Base-by-base conservation (phyloP, 2,113 vertebrate genomes). In the Triplophysa rosa region DNA sequence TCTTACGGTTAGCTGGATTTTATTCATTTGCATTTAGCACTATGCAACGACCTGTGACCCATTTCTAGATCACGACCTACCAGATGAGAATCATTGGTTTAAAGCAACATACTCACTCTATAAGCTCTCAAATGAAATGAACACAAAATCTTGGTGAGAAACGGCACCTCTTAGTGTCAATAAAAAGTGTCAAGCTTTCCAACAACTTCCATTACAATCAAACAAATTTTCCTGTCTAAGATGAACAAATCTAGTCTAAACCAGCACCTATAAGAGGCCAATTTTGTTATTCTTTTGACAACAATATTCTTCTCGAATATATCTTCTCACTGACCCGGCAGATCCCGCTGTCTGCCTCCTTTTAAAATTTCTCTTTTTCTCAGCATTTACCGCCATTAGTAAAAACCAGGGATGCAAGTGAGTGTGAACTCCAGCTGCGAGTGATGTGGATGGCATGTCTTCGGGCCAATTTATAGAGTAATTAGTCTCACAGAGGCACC, bases 391-490 rank as follows among this genome's bases (percentile, higher is more conserved):
- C 21, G 52, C 78, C 75, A 83, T 81, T 77, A 80, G 66, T 62
- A 63, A 72, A 45, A 56, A 67, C 49, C 52, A 72, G 65, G 29
- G 65, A 82, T 65, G 66, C 21, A 26, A 64, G 52, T 24, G 65
- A 45, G 40, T 54, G 71, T 40, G 65, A 69, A 65, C 52, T 72
- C 56, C 79, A 69, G 62, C 64, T 71, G 71, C 67, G 71, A 37
- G 47, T 40, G 49, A 80, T 61, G 76, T 59, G 67, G 67, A 26
- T 37, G 40, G 74, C 75, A 59, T 66, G 59, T 80, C 49, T 69
- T 62, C 58, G 42, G 70, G 76, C 42, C 72, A 86, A 86, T 84
- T 82, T 80, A 84, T 70, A 42, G 73, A 68, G 82, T 77, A 82
- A 84, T 82, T 84, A 84, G 80, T 78, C 67, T 72, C 8, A 65